Conservation (phyloP, 2,797 vertebrate genomes). For the Gadopsis marmoratus region DNA sequence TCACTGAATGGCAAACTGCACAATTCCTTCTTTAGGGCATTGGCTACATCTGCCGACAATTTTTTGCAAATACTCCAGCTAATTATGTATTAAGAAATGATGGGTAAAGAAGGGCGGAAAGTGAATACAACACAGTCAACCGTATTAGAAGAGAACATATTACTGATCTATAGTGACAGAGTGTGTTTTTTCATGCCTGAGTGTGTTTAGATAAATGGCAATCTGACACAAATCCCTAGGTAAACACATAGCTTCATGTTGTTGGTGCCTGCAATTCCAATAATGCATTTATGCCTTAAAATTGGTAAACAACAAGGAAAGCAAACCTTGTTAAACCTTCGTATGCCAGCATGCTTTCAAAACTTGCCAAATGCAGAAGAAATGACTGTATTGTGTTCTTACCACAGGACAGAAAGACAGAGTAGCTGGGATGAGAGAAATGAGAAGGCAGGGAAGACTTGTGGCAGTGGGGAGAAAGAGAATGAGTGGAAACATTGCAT, state of each 20-base stretch:
- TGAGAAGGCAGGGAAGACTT: conserved; percentile 15
- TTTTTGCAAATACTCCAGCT: neutral
- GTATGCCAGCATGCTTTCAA: conserved; percentile 10
- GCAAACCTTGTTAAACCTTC: conserved; percentile 36
- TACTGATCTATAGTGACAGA: conserved; percentile 24
- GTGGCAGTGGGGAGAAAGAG: conserved; percentile 16
- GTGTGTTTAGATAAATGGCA: conserved; percentile 59
- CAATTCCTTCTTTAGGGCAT: neutral
- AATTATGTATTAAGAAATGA: conserved; percentile 17
- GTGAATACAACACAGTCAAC: neutral
- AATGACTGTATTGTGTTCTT: conserved; percentile 4
- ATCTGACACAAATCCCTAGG: conserved; percentile 64
- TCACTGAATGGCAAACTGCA: conserved; percentile 5
- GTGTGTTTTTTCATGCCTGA: conserved; percentile 36
- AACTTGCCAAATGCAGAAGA: conserved; percentile 8
- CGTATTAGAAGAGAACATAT: conserved; percentile 10
- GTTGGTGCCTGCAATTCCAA: conserved; percentile 31
- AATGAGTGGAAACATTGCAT: conserved; percentile 41
- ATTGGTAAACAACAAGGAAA: conserved; percentile 41
- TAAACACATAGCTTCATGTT: conserved; percentile 61
- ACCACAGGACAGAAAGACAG: conserved; percentile 20
- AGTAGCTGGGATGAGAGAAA: conserved; percentile 22
- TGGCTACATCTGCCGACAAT: conserved; percentile 3
- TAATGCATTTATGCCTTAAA: conserved; percentile 34
- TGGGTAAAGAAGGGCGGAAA: neutral